phyloP scores from a whole-genome alignment of 2,797 vertebrate species.

The Eidolon dupreanum region DNA sequence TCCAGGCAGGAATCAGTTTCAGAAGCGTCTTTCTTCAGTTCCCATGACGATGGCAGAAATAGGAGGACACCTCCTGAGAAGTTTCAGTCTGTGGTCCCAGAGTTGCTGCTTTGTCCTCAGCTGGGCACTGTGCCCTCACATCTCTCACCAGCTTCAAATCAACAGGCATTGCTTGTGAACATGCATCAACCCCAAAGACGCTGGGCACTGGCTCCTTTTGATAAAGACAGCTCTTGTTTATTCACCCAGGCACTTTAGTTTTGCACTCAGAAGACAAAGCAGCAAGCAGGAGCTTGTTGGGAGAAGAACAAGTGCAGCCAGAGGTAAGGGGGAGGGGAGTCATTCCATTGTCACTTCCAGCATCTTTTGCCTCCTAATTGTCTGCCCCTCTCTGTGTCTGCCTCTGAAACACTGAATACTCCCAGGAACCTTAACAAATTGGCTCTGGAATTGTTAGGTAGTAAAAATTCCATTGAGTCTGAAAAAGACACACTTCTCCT shows the following conservation, averaged over 20 bases:
- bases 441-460: conserved; percentile 36
- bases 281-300: conserved; percentile 24
- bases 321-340: background rate
- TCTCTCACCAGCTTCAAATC: conserved; percentile 57
- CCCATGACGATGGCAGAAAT: background rate
- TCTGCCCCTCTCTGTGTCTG: conserved; percentile 34
- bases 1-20: background rate
- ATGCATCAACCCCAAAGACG: background rate
- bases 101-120: background rate
- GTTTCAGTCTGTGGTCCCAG: background rate
- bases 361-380: conserved; percentile 50
- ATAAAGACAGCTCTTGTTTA: conserved; percentile 48
- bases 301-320: conserved; percentile 46
- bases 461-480: conserved; percentile 21
- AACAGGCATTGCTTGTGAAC: background rate
- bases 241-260: background rate
- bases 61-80: background rate
- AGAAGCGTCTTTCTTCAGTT: background rate
- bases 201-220: background rate
- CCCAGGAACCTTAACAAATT: conserved; percentile 64
- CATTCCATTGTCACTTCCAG: conserved; percentile 56
- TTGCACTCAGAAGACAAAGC: conserved; percentile 57
- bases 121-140: background rate
- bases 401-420: background rate
- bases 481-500: conserved; percentile 23